These are phyloP conservation scores for Zaprionus vittiger DNA, from an alignment of 1,140 invertebrate species.

Conservation along the genomic window DNA sequence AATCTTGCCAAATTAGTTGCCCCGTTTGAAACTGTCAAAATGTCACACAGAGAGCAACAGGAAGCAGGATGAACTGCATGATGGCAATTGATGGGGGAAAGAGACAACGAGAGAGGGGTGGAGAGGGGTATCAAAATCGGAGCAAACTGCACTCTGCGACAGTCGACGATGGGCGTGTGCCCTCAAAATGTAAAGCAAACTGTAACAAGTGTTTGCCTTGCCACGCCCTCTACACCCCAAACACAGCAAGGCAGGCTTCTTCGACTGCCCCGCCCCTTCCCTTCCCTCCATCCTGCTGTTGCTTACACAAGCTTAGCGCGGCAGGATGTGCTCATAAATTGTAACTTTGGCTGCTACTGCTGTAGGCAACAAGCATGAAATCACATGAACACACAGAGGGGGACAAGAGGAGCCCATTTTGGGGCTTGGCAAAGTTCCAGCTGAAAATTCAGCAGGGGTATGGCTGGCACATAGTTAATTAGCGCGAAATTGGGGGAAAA, in stretches of 20 bases:
- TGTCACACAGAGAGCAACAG: slow-evolving; percentile 55
- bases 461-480: slow-evolving; percentile 80
- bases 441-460: slow-evolving; percentile 49
- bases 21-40: slow-evolving; percentile 66
- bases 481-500: slow-evolving; percentile 73
- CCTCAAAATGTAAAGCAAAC: slow-evolving; percentile 65
- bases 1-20: slow-evolving; percentile 64
- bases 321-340: slow-evolving; percentile 78
- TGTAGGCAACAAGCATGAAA: slow-evolving; percentile 79
- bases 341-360: slow-evolving; percentile 61
- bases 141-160: slow-evolving; percentile 20
- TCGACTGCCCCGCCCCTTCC: not conserved
- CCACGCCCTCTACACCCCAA: slow-evolving; percentile 16
- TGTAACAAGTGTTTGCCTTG: slow-evolving; percentile 71
- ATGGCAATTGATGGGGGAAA: not conserved
- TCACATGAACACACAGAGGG: slow-evolving; percentile 60
- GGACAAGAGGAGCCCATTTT: not conserved
- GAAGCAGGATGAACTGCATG: slow-evolving; percentile 16
- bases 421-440: slow-evolving; percentile 72
- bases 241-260: not conserved
- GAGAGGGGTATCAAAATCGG: slow-evolving; percentile 45
- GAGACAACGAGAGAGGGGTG: not conserved
- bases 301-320: slow-evolving; percentile 71
- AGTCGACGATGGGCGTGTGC: slow-evolving; percentile 29
- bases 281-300: slow-evolving; percentile 15